Conservation (phyloP, 2,797 vertebrate genomes). For the Lepus oiostolus region DNA sequence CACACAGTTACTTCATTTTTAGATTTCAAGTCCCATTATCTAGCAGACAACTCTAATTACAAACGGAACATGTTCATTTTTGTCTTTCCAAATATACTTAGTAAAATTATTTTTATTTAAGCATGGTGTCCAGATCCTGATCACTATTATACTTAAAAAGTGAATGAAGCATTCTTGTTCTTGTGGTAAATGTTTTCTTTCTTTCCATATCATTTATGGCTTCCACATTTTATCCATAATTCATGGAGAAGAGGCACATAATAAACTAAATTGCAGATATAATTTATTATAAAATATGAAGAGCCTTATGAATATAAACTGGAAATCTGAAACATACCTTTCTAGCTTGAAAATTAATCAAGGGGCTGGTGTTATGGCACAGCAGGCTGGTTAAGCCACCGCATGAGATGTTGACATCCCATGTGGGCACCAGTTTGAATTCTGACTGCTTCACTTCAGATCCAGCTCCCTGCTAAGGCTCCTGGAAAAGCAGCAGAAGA, state of each 20-base stretch:
- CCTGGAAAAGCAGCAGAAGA: too few species aligned
- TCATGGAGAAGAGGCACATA: neutral
- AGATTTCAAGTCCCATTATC: neutral
- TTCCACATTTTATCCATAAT: neutral
- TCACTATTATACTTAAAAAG: neutral
- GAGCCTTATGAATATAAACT: conserved; percentile 13
- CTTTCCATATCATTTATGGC: neutral
- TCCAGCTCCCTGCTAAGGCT: too few species aligned
- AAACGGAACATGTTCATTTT: neutral
- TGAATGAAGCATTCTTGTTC: neutral
- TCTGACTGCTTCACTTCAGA: too few species aligned
- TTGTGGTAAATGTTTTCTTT: neutral
- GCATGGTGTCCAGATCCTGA: neutral
- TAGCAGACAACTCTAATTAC: neutral
- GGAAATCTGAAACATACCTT: neutral
- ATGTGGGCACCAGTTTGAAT: too few species aligned
- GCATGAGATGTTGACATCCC: too few species aligned
- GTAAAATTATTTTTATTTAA: neutral
- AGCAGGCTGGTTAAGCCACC: too few species aligned
- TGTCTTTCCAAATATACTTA: neutral
- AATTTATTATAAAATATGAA: neutral
- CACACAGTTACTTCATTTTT: neutral
- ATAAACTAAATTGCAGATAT: neutral
- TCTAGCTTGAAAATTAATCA: neutral
- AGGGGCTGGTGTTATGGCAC: neutral